Evolutionary conservation across 2,888 invertebrate genomes (phyloP).

Genomic region (Bursaphelenchus okinawaensis): DNA sequence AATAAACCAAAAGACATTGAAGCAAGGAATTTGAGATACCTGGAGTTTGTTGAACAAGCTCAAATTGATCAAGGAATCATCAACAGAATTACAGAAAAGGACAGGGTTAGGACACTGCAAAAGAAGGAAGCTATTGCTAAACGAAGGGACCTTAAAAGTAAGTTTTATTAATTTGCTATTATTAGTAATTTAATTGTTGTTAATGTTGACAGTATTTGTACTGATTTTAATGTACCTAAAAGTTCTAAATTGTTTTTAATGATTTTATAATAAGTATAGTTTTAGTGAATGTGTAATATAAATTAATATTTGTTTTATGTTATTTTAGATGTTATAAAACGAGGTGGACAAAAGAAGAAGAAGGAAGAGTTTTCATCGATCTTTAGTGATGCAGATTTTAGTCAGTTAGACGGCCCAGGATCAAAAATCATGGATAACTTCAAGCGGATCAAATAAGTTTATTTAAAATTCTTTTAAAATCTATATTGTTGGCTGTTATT

Average conservation of each 20-base stretch:
- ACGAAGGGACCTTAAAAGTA: not conserved
- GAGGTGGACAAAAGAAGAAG: not conserved
- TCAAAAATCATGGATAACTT: not conserved
- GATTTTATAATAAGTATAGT: too few species aligned
- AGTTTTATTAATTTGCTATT: not conserved
- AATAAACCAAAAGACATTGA: not conserved
- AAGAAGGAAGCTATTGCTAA: not conserved
- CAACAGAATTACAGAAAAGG: not conserved
- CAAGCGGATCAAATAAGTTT: not conserved
- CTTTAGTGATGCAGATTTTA: conserved; percentile 9
- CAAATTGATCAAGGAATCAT: not conserved
- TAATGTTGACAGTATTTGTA: too few species aligned
- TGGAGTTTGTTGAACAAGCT: not conserved
- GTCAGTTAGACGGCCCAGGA: not conserved
- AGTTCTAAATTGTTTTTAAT: too few species aligned
- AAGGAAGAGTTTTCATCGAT: not conserved
- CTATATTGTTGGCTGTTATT: not conserved
- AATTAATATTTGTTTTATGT: too few species aligned
- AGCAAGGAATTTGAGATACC: not conserved
- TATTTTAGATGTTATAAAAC: not conserved
- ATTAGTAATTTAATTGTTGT: too few species aligned
- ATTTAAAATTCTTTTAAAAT: not conserved
- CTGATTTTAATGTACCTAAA: not conserved
- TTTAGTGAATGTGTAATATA: too few species aligned
- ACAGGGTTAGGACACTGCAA: too few species aligned